Conservation (phyloP, 2,113 vertebrate species). For the Hippocampus mohnikei region DNA sequence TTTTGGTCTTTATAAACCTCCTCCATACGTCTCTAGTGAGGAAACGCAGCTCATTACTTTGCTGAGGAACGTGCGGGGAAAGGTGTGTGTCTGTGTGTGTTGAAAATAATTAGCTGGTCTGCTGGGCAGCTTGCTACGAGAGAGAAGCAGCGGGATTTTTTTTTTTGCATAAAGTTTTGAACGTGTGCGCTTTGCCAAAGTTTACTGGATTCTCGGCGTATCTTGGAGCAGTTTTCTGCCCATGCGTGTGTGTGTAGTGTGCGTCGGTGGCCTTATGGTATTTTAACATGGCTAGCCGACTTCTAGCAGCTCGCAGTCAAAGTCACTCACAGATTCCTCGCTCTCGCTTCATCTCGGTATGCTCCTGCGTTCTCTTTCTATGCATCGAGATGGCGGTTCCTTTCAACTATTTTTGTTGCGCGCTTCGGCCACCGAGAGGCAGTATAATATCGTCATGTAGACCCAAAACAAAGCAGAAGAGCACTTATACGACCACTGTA, state of each 20-base stretch:
- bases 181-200: constrained; percentile 17
- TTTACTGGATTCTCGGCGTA: background rate
- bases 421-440: too few species aligned
- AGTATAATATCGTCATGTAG: too few species aligned
- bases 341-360: constrained; percentile 20
- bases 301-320: constrained; percentile 75
- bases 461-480: too few species aligned
- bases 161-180: constrained; percentile 30
- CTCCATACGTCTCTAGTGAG: background rate
- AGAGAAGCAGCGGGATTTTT: constrained; percentile 29
- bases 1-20: background rate
- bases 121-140: constrained; percentile 33
- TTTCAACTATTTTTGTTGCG: too few species aligned
- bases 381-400: background rate
- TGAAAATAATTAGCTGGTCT: constrained; percentile 61
- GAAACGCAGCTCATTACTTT: constrained; percentile 5
- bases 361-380: constrained; percentile 11
- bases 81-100: constrained; percentile 25
- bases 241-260: constrained; percentile 9
- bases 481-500: too few species aligned
- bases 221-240: background rate
- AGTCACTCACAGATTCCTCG: constrained; percentile 79
- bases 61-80: constrained; percentile 6
- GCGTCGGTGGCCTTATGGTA: constrained; percentile 43
- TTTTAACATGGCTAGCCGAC: constrained; percentile 66